phyloP scores from a whole-genome alignment of 1,140 invertebrate genomes.

The Zophobas atratus region DNA sequence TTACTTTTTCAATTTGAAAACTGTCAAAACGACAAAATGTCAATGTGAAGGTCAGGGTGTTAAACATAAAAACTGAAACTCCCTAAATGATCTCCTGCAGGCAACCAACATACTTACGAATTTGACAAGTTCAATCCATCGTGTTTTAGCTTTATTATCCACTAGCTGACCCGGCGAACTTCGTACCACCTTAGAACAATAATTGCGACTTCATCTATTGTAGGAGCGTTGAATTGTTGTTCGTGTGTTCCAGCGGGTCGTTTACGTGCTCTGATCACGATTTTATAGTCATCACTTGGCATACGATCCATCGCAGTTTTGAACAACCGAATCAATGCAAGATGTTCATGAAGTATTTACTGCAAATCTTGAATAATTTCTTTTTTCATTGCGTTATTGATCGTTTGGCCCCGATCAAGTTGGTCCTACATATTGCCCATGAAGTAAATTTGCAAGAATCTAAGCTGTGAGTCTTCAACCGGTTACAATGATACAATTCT shows the following conservation, averaged over 20 bases:
- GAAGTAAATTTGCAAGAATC: slow-evolving; percentile 55
- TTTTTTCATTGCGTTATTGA: slow-evolving; percentile 63
- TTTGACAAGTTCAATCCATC: too few species aligned
- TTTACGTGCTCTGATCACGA: slow-evolving; percentile 65
- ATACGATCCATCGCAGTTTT: slow-evolving; percentile 65
- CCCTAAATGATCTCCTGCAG: too few species aligned
- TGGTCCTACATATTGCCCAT: slow-evolving; percentile 66
- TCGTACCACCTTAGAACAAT: too few species aligned
- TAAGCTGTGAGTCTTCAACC: neutral
- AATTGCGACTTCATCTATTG: neutral
- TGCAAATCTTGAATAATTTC: slow-evolving; percentile 54
- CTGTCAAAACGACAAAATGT: too few species aligned
- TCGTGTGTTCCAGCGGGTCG: slow-evolving; percentile 67
- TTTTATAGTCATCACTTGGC: slow-evolving; percentile 65
- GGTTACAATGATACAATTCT: slow-evolving; percentile 47
- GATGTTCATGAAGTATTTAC: slow-evolving; percentile 65
- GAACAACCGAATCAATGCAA: slow-evolving; percentile 66
- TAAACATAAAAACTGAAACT: too few species aligned
- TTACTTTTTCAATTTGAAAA: too few species aligned
- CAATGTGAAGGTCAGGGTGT: too few species aligned
- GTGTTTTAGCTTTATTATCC: too few species aligned
- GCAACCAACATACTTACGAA: too few species aligned
- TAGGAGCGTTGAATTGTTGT: slow-evolving; percentile 45
- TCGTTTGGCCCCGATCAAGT: slow-evolving; percentile 65
- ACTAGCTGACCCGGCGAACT: too few species aligned